Percentiles rank a stretch among this genome's conserved stretches.
Evolutionary conservation across 1,140 invertebrate genomes (phyloP).

Genomic region (Leptoteleia sp.): DNA sequence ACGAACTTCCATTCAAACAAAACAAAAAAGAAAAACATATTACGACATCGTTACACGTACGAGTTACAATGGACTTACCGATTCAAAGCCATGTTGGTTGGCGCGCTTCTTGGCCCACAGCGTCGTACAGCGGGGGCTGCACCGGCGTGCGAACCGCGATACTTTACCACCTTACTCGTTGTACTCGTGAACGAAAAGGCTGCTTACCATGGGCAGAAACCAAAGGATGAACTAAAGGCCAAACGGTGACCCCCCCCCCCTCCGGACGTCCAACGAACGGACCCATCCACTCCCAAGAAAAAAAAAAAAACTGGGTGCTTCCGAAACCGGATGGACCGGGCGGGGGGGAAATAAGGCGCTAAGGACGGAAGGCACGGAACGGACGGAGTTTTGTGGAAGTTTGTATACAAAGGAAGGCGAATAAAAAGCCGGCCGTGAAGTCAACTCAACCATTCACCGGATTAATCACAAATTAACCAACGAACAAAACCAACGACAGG

Average conservation of each 20-base stretch:
- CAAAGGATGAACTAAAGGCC: conserved; percentile 4
- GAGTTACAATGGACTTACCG: conserved; percentile 47
- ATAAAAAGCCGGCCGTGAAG: conserved; percentile 20
- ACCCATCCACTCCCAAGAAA: conserved; percentile 9
- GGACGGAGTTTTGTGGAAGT: conserved; percentile 43
- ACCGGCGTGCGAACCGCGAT: conserved; percentile 34
- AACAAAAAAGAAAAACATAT: background rate
- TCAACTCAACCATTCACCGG: too few relatives aligned
- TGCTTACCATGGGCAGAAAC: conserved; percentile 18
- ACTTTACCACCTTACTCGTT: conserved; percentile 36
- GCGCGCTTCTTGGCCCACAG: conserved; percentile 32
- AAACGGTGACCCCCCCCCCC: too few relatives aligned
- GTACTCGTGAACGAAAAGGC: conserved; percentile 22
- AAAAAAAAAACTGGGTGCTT: too few relatives aligned
- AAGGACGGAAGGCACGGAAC: conserved; percentile 57
- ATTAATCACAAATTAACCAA: too few relatives aligned
- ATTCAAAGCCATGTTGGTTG: conserved; percentile 50
- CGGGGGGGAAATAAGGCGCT: conserved; percentile 59
- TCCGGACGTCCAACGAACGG: conserved; percentile 9
- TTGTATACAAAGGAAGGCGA: conserved; percentile 42
- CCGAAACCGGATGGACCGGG: too few relatives aligned
- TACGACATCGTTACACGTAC: background rate
- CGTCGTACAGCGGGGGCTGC: conserved; percentile 16
- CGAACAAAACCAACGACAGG: too few relatives aligned
- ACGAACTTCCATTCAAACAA: too few relatives aligned